Base-by-base conservation (phyloP, 2,888 invertebrate species). In the Auanema sp. region DNA sequence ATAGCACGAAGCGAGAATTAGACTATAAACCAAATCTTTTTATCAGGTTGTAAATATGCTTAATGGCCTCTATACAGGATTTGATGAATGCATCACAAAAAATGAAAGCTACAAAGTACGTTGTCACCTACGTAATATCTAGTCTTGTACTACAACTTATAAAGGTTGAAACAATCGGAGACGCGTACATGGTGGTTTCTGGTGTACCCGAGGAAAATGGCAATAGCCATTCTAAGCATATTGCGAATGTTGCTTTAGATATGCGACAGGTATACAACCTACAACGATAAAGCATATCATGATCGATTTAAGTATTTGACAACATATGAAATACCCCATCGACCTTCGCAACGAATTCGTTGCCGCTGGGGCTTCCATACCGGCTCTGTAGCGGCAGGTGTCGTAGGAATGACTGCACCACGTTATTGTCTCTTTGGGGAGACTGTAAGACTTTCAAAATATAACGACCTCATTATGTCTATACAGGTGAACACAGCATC, bases 161-260 rank as follows among this genome's bases (percentile, higher is more conserved):
- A 33, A 42, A 79, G 70, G 80, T 80, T 21, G 80, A 80, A 56
- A 80, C 80, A 0, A 79, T 80, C 51, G 80, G 80, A 10, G 81
- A 81, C 56, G 77, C 80, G 8, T 81, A 81, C 66, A 78, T 81
- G 79, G 81, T 81, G 11, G 78, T 78, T 0, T 78, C 79, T 11
- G 81, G 81, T 52, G 70, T 81, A 25, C 81, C 81, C 1, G 79
- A 80, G 53, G 81, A 81, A 60, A 81, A 81, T 56, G 81, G 80
- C 24, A 74, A 66, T 12, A 64, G 64, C 2, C 81, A 81, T 51
- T 69, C 80, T 18, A 71, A 68, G 60, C 58, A 73, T 24, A 79
- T 81, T n/a, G 74, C 76, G 8, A 69, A 79, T 42, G 71, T 77
- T 52, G 72, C 81, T 12, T 53, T 81, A 24, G 79, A 77, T 18